phyloP scores from a whole-genome alignment of 2,797 vertebrate species.

The Chaetodon trifasciatus region DNA sequence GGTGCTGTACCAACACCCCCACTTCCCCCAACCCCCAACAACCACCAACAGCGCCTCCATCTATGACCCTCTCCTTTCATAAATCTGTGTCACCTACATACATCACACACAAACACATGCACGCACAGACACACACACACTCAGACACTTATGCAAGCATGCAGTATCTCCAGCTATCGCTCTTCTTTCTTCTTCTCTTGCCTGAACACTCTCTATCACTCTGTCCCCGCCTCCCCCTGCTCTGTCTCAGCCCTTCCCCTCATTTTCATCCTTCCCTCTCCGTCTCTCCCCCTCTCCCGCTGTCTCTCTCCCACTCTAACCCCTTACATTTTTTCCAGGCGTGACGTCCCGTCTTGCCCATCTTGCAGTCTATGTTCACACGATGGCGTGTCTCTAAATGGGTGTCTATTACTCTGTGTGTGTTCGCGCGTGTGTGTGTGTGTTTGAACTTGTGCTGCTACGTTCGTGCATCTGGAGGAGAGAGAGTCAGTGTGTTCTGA shows the following conservation, averaged over 20 bases:
- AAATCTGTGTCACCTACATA: slow-evolving; percentile 85
- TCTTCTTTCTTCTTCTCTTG: slow-evolving; percentile 74
- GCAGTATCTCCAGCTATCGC: slow-evolving; percentile 77
- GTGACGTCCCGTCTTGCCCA: slow-evolving; percentile 78
- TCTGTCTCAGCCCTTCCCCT: slow-evolving; percentile 75
- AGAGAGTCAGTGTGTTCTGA: slow-evolving; percentile 55
- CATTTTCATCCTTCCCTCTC: slow-evolving; percentile 67
- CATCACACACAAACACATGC: slow-evolving; percentile 44
- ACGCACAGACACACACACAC: slow-evolving; percentile 37
- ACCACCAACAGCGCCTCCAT: slow-evolving; percentile 72
- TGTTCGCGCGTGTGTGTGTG: slow-evolving; percentile 60
- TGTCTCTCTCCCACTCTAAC: slow-evolving; percentile 54
- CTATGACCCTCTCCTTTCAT: slow-evolving; percentile 75
- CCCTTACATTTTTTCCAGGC: slow-evolving; percentile 70
- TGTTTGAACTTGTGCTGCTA: slow-evolving; percentile 52
- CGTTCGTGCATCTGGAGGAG: slow-evolving; percentile 67
- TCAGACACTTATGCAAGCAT: slow-evolving; percentile 79
- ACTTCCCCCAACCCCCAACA: slow-evolving; percentile 71
- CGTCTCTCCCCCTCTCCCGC: slow-evolving; percentile 33
- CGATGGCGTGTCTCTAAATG: slow-evolving; percentile 47
- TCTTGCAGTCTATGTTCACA: slow-evolving; percentile 69
- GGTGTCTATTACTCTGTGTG: slow-evolving; percentile 57
- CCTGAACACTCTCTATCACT: slow-evolving; percentile 72
- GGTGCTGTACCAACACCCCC: slow-evolving; percentile 78
- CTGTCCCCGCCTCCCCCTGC: slow-evolving; percentile 76